phyloP scores from a whole-genome alignment of 2,113 vertebrate genomes.

The Corapipo altera region DNA sequence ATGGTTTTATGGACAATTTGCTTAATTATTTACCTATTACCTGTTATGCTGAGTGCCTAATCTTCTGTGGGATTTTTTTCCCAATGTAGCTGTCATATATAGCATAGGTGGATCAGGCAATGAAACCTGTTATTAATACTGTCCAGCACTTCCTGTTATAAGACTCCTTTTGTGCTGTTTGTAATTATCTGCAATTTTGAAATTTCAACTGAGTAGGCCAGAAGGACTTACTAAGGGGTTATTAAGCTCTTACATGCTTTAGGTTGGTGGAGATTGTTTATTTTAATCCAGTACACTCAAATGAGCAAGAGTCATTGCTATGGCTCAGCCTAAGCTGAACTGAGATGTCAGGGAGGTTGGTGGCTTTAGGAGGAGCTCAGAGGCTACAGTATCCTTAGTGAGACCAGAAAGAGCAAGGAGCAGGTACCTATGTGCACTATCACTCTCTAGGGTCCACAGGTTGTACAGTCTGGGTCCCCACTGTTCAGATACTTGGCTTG shows the following conservation, averaged over 20 bases:
- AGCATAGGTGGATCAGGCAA: background rate
- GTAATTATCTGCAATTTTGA: slow-evolving; percentile 40
- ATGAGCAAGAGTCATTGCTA: background rate
- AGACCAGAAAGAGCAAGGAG: background rate
- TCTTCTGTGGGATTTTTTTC: background rate
- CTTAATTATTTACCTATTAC: background rate
- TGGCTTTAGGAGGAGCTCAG: background rate
- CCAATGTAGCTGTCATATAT: background rate
- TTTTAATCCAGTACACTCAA: slow-evolving; percentile 12
- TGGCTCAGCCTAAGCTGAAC: background rate
- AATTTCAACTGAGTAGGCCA: slow-evolving; percentile 12
- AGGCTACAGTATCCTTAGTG: background rate
- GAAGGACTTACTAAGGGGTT: background rate
- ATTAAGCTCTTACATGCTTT: slow-evolving; percentile 9
- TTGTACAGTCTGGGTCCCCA: background rate
- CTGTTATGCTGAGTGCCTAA: background rate
- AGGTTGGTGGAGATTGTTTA: slow-evolving; percentile 1
- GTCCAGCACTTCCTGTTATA: slow-evolving; percentile 30
- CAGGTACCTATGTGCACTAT: rapidly evolving
- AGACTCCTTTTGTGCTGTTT: background rate
- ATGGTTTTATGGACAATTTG: background rate
- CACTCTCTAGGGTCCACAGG: background rate
- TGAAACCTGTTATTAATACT: slow-evolving; percentile 33
- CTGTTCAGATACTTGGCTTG: background rate
- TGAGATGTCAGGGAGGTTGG: background rate